Evolutionary conservation across 2,888 invertebrate genomes (phyloP), one percentile per base, ranked within the genome.

Genomic region (Hyalella azteca): DNA sequence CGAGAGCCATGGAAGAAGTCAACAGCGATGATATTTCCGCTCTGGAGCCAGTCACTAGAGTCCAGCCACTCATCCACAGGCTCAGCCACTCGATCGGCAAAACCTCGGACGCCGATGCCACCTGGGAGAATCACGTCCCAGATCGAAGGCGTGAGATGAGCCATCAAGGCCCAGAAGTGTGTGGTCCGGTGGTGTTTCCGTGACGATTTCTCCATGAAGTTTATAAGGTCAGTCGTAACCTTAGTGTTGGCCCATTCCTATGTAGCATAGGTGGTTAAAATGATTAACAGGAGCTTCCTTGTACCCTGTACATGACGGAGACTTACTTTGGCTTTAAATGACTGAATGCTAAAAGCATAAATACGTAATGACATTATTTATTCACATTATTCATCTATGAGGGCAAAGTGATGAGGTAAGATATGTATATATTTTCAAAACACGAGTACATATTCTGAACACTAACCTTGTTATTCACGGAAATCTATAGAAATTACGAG

Each of bases 81-180:
- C 22, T 5, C 66, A 29, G 66, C 5, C 22, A 66, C 22, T 36
- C 19, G 39, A 32, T 36, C 66, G 2, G 90, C 89, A 86, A 89
- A 87, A 45, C 88, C 87, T 36, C 90, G 87, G 32, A 90, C 86
- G 5, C 89, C 89, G 36, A 88, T 88, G 15, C 87, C 87, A 19
- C 48, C 48, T 19, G 40, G 40, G 80, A 89, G 86, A 41, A 89
- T 85, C 73, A 89, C 86, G 78, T 90, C 89, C 82, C 88, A 86
- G 1, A 89, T 87, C 11, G 88, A 87, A 0, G 90, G 90, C 0
- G 90, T 90, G 78, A 90, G 86, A 85, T 90, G 90, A 0, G 90
- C 90, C 90, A 90, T 90, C 2, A 88, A 88, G 2, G 89, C 88
- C 89, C 88, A 89, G 3, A 84, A 40, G 7, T 41, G 36, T 7